A percentile compares a stretch with the other conserved stretches of the same genome.
Evolutionary conservation across 2,888 invertebrate species (phyloP).

Genomic region (Shargacucullia verbasci): DNA sequence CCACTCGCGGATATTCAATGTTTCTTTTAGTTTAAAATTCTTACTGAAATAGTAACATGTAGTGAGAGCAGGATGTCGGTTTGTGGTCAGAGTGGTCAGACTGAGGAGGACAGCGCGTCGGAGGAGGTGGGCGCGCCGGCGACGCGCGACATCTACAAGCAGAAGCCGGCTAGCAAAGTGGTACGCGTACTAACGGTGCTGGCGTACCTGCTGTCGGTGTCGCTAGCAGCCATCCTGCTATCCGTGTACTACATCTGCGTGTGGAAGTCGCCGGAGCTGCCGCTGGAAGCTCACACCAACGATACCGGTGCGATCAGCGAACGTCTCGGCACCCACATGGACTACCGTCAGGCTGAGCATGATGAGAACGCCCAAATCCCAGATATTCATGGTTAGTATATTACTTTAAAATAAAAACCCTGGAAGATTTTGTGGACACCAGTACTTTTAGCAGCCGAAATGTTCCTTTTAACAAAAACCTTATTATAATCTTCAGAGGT

Average conservation of each 20-base stretch:
- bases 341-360: slow-evolving; percentile 8
- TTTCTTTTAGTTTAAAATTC: slow-evolving; percentile 57
- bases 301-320: slow-evolving; percentile 62
- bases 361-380: neutral
- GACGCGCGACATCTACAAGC: slow-evolving; percentile 76
- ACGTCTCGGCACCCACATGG: slow-evolving; percentile 51
- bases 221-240: slow-evolving; percentile 94
- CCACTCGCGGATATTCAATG: slow-evolving; percentile 62
- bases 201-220: slow-evolving; percentile 95
- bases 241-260: slow-evolving; percentile 95
- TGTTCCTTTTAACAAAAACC: too few relatives aligned
- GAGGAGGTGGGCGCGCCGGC: slow-evolving; percentile 43
- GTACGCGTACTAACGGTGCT: slow-evolving; percentile 93
- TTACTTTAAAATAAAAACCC: too few relatives aligned
- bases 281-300: slow-evolving; percentile 57
- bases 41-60: slow-evolving; percentile 63
- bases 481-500: too few relatives aligned
- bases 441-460: too few relatives aligned
- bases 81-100: slow-evolving; percentile 74
- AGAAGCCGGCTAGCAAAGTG: slow-evolving; percentile 81
- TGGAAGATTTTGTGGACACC: too few relatives aligned
- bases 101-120: slow-evolving; percentile 55
- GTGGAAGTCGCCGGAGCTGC: slow-evolving; percentile 92
- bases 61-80: slow-evolving; percentile 76
- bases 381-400: slow-evolving; percentile 29